These are phyloP conservation scores for Steinernema feltiae DNA, from an alignment of 1,140 invertebrate species.

Conservation along the genomic window DNA sequence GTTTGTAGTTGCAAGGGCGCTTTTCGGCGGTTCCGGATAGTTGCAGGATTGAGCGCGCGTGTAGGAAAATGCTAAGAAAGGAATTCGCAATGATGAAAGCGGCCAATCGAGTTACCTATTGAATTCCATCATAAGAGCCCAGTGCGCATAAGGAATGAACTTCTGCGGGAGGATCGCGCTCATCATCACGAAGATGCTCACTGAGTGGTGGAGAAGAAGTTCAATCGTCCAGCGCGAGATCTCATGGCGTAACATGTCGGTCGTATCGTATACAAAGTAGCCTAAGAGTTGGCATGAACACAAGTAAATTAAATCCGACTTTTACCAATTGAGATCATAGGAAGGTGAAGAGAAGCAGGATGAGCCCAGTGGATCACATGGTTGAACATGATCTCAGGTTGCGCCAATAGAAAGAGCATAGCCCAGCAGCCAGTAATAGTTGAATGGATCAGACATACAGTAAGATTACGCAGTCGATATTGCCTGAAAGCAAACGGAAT, in stretches of 20 bases:
- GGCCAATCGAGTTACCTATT: too few relatives aligned
- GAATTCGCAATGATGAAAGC: too few relatives aligned
- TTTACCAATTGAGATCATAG: constrained; percentile 37
- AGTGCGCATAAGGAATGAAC: constrained; percentile 43
- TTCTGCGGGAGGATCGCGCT: constrained; percentile 22
- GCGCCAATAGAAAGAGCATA: constrained; percentile 30
- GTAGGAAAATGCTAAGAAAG: constrained; percentile 47
- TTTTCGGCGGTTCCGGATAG: constrained; percentile 26
- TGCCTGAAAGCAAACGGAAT: constrained; percentile 34
- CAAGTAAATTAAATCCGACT: constrained; percentile 14
- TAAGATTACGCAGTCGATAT: constrained; percentile 46
- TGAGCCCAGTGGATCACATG: constrained; percentile 34
- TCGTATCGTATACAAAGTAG: constrained; percentile 46
- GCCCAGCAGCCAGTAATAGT: constrained; percentile 33
- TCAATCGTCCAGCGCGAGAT: constrained; percentile 45
- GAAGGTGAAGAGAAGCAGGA: constrained; percentile 27
- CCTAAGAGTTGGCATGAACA: constrained; percentile 28
- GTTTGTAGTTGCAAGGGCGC: constrained; percentile 19
- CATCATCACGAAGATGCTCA: constrained; percentile 36
- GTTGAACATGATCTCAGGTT: constrained; percentile 38
- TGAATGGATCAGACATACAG: constrained; percentile 44
- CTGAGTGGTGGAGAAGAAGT: constrained; percentile 42
- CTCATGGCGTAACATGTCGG: constrained; percentile 47
- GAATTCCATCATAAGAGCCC: constrained; percentile 48
- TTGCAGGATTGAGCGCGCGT: constrained; percentile 41